Evolutionary conservation across 2,113 vertebrate species (phyloP), one percentile per base, ranked within the genome.

Genomic region (Alexandromys fortis): DNA sequence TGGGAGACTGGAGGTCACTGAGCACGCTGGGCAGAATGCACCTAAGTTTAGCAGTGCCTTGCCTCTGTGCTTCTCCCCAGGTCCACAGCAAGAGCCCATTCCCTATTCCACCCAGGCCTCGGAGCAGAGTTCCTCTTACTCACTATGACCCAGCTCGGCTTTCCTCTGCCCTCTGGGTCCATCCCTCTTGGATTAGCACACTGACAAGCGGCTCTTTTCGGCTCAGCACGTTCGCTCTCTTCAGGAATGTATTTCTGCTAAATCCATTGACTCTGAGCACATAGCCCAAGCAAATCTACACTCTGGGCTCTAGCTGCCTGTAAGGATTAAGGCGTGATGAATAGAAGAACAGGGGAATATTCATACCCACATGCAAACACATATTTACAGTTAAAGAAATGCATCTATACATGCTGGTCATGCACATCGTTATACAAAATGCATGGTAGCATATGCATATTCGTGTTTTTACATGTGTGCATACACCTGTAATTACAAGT

Each of bases 51-150:
- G 10, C 9, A 38, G 26, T 3, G 77, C 49, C 24, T 33, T 70
- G 5, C 19, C 42, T 87, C 77, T 49, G n/a, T 24, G 21, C 11
- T 79, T 65, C 42, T 35, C 38, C 78, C 38, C 45, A n/a, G 1
- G 9, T 21, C 12, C 24, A 1, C 8, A 0, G 8, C n/a, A 35
- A 8, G 28, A 33, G 4, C n/a, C 55, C 0, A 1, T 49, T 52
- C 58, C 28, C 88, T 89, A 26, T 42, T 38, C 75, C 26, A 26
- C 33, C n/a, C 21, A 28, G 2, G 7, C 5, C 35, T 63, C 86
- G 35, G 45, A 47, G n/a, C 65, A 79, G 73, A 7, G 58, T 19
- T 81, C 61, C 82, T 82, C 67, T 86, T 47, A 3, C 58, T 33
- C 49, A 5, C 63, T 75, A 28, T 1, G 52, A 52, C 33, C 68